Evolutionary conservation across 2,797 vertebrate species (phyloP).

Genomic region (Sebastolobus altivelis): DNA sequence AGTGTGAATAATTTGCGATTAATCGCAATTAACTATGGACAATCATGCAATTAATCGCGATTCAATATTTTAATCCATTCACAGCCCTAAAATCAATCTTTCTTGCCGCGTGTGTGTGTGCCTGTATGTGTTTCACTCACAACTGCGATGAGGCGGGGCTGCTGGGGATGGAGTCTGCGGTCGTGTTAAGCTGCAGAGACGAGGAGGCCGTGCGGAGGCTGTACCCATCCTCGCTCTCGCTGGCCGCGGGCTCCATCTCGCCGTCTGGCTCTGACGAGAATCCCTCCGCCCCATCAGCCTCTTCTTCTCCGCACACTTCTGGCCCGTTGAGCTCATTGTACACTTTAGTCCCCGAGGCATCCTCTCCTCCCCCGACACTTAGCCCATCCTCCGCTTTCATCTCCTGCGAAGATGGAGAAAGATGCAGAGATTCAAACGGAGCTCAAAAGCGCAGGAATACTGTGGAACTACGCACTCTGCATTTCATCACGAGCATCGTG

Average conservation of each 20-base stretch:
- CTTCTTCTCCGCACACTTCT: constrained; percentile 88
- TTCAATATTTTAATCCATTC: too few relatives aligned
- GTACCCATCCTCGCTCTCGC: constrained; percentile 96
- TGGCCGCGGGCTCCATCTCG: constrained; percentile 92
- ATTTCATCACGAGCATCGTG: constrained; percentile 42
- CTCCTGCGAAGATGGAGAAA: constrained; percentile 81
- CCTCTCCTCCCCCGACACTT: constrained; percentile 86
- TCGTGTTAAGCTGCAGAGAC: constrained; percentile 91
- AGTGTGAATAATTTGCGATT: too few relatives aligned
- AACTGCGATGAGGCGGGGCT: constrained; percentile 98
- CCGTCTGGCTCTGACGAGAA: constrained; percentile 94
- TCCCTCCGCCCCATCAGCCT: constrained; percentile 90
- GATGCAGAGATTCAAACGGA: constrained; percentile 28
- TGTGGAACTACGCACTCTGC: constrained; percentile 24
- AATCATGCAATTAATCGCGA: too few relatives aligned
- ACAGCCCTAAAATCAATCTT: not conserved
- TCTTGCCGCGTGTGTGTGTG: constrained; percentile 9
- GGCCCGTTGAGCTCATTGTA: constrained; percentile 89
- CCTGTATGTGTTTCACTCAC: constrained; percentile 84
- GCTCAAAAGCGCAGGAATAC: not conserved
- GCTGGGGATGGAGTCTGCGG: constrained; percentile 96
- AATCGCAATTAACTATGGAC: too few relatives aligned
- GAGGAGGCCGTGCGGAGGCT: constrained; percentile 94
- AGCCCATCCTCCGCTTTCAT: constrained; percentile 85
- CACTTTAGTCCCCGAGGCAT: constrained; percentile 81